These are phyloP conservation scores for Xiphophorus hellerii DNA, from an alignment of 2,113 vertebrate species.

Conservation along the genomic window DNA sequence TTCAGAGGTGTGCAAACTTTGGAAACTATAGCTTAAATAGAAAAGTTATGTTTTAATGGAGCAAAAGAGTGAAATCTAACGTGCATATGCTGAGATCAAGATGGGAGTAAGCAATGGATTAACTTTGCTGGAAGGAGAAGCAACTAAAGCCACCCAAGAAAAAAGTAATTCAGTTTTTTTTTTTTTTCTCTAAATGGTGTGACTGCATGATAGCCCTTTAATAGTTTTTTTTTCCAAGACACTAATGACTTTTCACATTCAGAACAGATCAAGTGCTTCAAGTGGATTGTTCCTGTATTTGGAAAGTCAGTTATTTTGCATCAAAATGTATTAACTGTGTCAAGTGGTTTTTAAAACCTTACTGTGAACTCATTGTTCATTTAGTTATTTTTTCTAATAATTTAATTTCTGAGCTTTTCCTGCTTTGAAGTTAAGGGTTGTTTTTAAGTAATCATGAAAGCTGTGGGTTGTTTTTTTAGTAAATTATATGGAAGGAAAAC, in stretches of 20 bases:
- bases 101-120: slow-evolving; percentile 24
- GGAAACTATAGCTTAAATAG: not conserved
- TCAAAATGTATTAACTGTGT: not conserved
- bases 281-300: not conserved
- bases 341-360: slow-evolving; percentile 10
- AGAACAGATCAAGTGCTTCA: not conserved
- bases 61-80: not conserved
- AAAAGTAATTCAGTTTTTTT: slow-evolving; percentile 12
- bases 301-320: not conserved
- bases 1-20: too few relatives aligned
- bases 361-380: not conserved
- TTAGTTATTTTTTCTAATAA: not conserved
- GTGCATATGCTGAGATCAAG: not conserved
- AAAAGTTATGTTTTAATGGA: not conserved
- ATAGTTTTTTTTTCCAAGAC: not conserved
- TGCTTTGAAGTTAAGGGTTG: not conserved
- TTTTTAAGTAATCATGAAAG: not conserved
- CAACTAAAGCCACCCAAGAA: not conserved
- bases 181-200: not conserved
- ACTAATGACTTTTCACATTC: not conserved
- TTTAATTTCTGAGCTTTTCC: not conserved
- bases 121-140: not conserved
- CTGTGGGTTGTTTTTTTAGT: not conserved
- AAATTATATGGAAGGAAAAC: not conserved
- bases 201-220: not conserved